phyloP scores from a whole-genome alignment of 2,888 invertebrate species.

The Myathropa florea region DNA sequence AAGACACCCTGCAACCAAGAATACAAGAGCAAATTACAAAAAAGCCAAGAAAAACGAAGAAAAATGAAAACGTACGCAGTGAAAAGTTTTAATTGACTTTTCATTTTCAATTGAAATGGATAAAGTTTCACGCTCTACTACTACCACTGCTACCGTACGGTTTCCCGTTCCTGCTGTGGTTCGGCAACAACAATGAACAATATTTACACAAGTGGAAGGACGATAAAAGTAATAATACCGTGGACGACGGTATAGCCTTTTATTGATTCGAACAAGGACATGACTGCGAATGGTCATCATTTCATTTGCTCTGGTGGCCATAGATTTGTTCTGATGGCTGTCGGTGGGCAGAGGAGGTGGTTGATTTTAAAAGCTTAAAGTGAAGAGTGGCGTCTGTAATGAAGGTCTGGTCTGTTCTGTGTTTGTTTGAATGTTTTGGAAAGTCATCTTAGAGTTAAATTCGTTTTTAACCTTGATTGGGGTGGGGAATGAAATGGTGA shows the following conservation, averaged over 20 bases:
- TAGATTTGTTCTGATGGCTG: background rate
- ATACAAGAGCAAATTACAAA: background rate
- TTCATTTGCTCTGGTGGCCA: background rate
- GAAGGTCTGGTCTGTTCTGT: too few relatives aligned
- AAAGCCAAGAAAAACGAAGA: background rate
- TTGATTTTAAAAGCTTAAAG: background rate
- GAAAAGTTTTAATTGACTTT: constrained; percentile 69
- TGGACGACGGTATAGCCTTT: background rate
- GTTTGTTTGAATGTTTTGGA: too few relatives aligned
- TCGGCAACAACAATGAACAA: constrained; percentile 31
- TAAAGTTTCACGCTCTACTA: constrained; percentile 39
- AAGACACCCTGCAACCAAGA: background rate
- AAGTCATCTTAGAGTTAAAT: too few relatives aligned
- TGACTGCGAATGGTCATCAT: constrained; percentile 2
- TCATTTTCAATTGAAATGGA: constrained; percentile 63
- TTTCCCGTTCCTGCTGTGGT: background rate
- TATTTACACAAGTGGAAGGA: constrained; percentile 48
- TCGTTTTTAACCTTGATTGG: too few relatives aligned
- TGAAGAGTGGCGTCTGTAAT: background rate
- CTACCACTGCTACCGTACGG: background rate
- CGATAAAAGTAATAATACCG: constrained; percentile 41
- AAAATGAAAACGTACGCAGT: constrained; percentile 28
- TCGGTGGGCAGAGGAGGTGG: background rate
- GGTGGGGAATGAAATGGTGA: too few relatives aligned
- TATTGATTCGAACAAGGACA: constrained; percentile 10